Evolutionary conservation across 2,797 vertebrate species (phyloP).

Genomic region (Microhierax caerulescens): DNA sequence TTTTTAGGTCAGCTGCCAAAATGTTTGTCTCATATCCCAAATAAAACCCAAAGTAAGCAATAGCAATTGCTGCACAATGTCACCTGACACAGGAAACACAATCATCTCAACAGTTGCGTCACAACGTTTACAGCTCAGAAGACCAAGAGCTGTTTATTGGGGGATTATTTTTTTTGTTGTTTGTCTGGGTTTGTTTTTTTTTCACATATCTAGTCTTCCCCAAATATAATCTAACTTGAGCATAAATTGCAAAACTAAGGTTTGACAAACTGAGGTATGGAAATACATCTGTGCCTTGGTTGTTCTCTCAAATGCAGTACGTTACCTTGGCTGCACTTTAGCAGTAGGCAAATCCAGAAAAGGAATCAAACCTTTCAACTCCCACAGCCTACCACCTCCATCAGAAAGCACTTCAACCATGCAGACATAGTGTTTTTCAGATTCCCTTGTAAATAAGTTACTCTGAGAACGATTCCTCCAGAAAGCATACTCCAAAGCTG

Average conservation of each 20-base stretch:
- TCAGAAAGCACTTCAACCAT: neutral
- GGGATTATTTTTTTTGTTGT: neutral
- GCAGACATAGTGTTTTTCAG: neutral
- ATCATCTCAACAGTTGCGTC: neutral
- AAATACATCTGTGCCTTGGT: neutral
- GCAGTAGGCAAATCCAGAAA: neutral
- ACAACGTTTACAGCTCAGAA: neutral
- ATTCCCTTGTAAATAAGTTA: neutral
- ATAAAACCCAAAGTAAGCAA: neutral
- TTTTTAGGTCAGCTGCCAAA: slow-evolving; percentile 2
- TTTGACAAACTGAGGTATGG: neutral
- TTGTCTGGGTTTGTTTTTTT: neutral
- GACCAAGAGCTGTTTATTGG: neutral
- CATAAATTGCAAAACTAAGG: neutral
- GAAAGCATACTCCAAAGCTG: neutral
- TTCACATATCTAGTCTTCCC: neutral
- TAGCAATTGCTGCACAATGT: neutral
- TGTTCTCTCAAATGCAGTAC: neutral
- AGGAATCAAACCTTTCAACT: neutral
- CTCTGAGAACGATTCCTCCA: neutral
- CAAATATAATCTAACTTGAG: neutral
- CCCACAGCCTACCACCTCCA: neutral
- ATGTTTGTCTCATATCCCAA: neutral
- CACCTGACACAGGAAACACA: neutral
- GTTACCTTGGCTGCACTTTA: neutral